Conservation (phyloP, 2,888 invertebrate species). For the Hyles lineata region DNA sequence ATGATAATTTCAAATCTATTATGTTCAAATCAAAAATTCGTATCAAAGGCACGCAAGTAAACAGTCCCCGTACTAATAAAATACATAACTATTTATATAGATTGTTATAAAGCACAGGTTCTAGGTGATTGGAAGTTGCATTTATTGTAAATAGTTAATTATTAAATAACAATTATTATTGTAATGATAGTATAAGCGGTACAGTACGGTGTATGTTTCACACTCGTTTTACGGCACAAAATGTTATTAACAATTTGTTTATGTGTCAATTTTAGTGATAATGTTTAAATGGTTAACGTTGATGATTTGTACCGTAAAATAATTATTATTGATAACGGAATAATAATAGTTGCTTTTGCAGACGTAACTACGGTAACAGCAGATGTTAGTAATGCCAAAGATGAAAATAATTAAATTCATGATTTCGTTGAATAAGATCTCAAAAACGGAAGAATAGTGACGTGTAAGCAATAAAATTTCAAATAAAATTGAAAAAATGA, state of each 20-base stretch:
- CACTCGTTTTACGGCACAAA: conserved; percentile 85
- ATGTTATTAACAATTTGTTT: conserved; percentile 80
- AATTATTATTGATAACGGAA: conserved; percentile 47
- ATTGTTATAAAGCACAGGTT: conserved; percentile 84
- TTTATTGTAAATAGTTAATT: conserved; percentile 83
- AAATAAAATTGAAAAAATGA: no score
- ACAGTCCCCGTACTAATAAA: not conserved
- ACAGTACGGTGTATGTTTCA: conserved; percentile 76
- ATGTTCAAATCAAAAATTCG: not conserved
- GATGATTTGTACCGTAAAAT: conserved; percentile 69
- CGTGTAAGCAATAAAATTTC: not conserved
- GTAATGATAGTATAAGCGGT: conserved; percentile 72
- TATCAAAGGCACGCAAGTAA: not conserved
- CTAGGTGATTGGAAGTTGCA: conserved; percentile 81
- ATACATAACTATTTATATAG: conserved; percentile 67
- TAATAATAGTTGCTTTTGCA: conserved; percentile 42
- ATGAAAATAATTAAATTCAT: not conserved
- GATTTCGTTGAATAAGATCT: not conserved
- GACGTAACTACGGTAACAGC: conserved; percentile 34
- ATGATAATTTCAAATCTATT: not conserved
- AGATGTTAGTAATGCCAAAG: not conserved
- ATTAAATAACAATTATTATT: conserved; percentile 46
- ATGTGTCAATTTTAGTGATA: conserved; percentile 82
- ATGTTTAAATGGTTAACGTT: conserved; percentile 58
- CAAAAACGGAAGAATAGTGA: not conserved